These are phyloP conservation scores for Aspidoscelis tigris DNA, from an alignment of 2,113 vertebrate genomes.

Conservation along the genomic window DNA sequence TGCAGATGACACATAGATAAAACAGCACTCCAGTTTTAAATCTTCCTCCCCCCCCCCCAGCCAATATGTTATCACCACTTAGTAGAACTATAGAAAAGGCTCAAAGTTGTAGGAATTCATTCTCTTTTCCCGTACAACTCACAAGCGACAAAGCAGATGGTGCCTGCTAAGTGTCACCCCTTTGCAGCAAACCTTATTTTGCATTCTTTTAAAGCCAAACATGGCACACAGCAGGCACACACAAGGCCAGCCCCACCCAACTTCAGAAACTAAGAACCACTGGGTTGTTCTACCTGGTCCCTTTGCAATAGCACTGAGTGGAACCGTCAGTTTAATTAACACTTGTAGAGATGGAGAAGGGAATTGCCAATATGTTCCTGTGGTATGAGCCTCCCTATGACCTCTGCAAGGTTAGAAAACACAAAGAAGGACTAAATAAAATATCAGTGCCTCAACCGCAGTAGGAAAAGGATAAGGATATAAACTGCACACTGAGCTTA, in stretches of 20 bases:
- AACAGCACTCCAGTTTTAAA: neutral
- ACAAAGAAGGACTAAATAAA: too few species aligned
- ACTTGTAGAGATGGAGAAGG: neutral
- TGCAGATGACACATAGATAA: neutral
- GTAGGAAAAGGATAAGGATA: too few species aligned
- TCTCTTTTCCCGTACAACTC: neutral
- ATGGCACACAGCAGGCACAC: neutral
- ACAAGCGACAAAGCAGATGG: neutral
- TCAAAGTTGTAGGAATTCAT: neutral
- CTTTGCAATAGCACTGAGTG: too few species aligned
- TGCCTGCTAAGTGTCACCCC: conserved; percentile 46
- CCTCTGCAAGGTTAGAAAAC: too few species aligned
- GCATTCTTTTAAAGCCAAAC: conserved; percentile 41
- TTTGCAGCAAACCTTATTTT: conserved; percentile 26
- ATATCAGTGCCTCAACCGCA: too few species aligned
- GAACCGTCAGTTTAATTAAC: neutral
- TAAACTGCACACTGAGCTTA: too few species aligned
- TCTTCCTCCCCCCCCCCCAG: neutral
- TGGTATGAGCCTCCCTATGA: neutral
- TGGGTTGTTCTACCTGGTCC: neutral
- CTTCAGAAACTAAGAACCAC: neutral
- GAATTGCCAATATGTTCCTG: too few species aligned
- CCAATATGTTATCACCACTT: neutral
- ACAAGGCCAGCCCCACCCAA: neutral
- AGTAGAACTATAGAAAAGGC: neutral